A percentile compares a stretch with the other conserved stretches of the same genome.
Evolutionary conservation across 2,888 invertebrate genomes (phyloP).

Genomic region (Caenorhabditis angaria): DNA sequence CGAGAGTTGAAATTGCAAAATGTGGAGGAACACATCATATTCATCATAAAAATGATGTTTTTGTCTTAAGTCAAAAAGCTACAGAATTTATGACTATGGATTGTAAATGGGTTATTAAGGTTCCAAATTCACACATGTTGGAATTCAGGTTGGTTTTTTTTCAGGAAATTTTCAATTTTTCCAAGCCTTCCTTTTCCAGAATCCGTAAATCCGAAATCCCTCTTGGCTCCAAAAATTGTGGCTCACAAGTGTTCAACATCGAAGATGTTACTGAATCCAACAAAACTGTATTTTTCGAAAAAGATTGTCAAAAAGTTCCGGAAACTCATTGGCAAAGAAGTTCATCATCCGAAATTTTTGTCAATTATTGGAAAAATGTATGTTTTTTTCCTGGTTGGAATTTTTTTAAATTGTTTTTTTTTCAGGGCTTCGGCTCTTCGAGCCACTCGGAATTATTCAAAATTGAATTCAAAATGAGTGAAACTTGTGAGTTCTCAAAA

Average conservation of each 20-base stretch:
- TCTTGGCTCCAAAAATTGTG: too few relatives aligned
- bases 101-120: conserved; percentile 82
- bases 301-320: too few relatives aligned
- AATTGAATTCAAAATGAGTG: conserved; percentile 47
- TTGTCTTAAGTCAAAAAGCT: conserved; percentile 79
- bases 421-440: background rate
- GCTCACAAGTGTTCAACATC: too few relatives aligned
- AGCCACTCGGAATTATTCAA: conserved; percentile 12
- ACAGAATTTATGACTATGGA: conserved; percentile 76
- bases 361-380: too few relatives aligned
- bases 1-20: conserved; percentile 77
- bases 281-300: too few relatives aligned
- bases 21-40: conserved; percentile 66
- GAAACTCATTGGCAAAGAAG: too few relatives aligned
- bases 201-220: too few relatives aligned
- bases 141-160: conserved; percentile 50
- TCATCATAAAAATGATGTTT: conserved; percentile 76
- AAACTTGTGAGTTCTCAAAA: conserved; percentile 32
- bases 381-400: too few relatives aligned
- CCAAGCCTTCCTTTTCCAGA: background rate
- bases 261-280: too few relatives aligned
- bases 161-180: background rate
- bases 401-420: too few relatives aligned
- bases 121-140: conserved; percentile 76
- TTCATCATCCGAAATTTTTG: too few relatives aligned